A percentile compares a stretch with the other conserved stretches of the same genome.
Evolutionary conservation across 2,888 invertebrate genomes (phyloP).

Genomic region (Sesia bembeciformis): DNA sequence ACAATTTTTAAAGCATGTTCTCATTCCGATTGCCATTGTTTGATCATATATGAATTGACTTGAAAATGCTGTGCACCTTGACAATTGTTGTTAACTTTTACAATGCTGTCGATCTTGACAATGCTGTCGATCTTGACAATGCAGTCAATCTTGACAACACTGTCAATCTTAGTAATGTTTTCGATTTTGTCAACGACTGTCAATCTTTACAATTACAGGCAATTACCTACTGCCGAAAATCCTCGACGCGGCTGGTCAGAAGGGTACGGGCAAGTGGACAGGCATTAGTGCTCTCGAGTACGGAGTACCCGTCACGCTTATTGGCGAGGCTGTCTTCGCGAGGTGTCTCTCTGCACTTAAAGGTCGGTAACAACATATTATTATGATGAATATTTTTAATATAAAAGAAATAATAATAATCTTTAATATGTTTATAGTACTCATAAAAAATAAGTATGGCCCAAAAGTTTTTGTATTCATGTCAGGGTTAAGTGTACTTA

Average conservation of each 20-base stretch:
- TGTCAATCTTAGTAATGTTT: too few species aligned
- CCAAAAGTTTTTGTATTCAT: too few species aligned
- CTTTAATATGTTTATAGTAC: not conserved
- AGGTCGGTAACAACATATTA: constrained; percentile 39
- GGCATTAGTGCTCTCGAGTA: constrained; percentile 96
- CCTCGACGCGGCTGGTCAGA: constrained; percentile 96
- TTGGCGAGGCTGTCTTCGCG: constrained; percentile 98
- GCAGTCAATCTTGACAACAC: too few species aligned
- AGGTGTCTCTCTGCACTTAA: constrained; percentile 95
- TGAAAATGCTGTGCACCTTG: too few species aligned
- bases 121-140: too few species aligned
- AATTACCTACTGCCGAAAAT: constrained; percentile 91
- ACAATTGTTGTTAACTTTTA: too few species aligned
- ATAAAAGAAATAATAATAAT: not conserved
- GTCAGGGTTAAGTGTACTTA: too few species aligned
- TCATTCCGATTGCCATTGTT: too few species aligned
- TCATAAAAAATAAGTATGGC: too few species aligned
- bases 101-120: too few species aligned
- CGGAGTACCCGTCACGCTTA: constrained; percentile 97
- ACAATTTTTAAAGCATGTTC: too few species aligned
- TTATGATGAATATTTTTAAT: not conserved
- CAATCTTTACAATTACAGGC: constrained; percentile 41
- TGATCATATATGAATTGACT: too few species aligned
- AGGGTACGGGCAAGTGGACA: constrained; percentile 99
- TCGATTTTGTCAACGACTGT: not conserved